phyloP scores from a whole-genome alignment of 2,113 vertebrate genomes.

The Excalfactoria chinensis region DNA sequence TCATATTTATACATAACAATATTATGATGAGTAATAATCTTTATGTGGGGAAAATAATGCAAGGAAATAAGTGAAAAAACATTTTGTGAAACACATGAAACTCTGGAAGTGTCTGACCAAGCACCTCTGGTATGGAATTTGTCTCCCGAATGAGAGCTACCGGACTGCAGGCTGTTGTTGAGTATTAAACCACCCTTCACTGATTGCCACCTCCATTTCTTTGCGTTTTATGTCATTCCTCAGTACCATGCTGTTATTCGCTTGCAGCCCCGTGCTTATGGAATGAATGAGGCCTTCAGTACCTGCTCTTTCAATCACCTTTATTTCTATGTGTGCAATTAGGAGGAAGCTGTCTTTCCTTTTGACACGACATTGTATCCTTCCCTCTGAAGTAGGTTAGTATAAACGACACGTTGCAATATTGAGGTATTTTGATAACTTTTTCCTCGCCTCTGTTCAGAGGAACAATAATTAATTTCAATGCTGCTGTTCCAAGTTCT shows the following conservation, averaged over 20 bases:
- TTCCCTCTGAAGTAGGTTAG: conserved; percentile 67
- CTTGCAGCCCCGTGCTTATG: conserved; percentile 27
- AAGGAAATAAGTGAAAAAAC: neutral
- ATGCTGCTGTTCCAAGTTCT: conserved; percentile 82
- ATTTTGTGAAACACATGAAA: neutral
- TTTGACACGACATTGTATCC: neutral
- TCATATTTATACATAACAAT: neutral
- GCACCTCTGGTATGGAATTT: neutral
- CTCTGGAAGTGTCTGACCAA: neutral
- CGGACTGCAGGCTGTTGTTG: neutral
- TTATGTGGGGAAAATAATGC: conserved; percentile 5
- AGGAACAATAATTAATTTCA: conserved; percentile 64
- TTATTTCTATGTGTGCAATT: conserved; percentile 11
- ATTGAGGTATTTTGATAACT: conserved; percentile 76
- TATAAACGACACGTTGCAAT: conserved; percentile 78
- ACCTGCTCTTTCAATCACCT: neutral
- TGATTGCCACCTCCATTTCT: neutral
- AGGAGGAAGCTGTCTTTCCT: conserved; percentile 21
- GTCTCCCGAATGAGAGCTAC: neutral
- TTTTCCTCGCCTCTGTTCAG: conserved; percentile 79
- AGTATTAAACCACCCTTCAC: neutral
- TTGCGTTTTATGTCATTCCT: neutral
- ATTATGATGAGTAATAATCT: neutral
- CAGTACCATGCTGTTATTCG: neutral
- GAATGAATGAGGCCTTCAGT: neutral